A percentile compares a stretch with the other conserved stretches of the same genome.
Conservation (phyloP, 2,888 invertebrate species). For the Galeopsomyia nigrocyanea region DNA sequence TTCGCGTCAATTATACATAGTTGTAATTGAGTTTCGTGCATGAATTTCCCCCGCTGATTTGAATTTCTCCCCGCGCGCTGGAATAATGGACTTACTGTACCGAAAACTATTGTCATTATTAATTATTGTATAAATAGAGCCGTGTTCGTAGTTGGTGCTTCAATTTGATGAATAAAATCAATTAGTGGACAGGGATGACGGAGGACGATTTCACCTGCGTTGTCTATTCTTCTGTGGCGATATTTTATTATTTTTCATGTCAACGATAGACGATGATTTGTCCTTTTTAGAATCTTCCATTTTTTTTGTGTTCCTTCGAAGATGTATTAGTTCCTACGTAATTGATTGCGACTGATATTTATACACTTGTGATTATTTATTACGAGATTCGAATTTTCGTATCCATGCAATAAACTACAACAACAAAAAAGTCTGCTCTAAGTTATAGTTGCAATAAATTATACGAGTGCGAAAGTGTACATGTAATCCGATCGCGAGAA, state of each 20-base stretch:
- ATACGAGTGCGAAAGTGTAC: constrained; percentile 7
- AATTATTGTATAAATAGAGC: constrained; percentile 11
- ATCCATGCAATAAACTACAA: constrained; percentile 3
- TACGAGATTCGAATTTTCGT: background rate
- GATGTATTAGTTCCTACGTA: constrained; percentile 19
- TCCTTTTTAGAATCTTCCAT: background rate
- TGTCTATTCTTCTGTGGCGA: too few species aligned
- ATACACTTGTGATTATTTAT: constrained; percentile 3
- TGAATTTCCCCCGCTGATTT: too few species aligned
- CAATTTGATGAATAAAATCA: background rate
- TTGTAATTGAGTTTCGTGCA: too few species aligned
- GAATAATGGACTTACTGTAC: too few species aligned
- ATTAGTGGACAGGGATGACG: too few species aligned
- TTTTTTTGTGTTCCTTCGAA: background rate
- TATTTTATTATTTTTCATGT: too few species aligned
- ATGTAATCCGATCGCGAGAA: constrained; percentile 16
- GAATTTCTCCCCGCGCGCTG: too few species aligned
- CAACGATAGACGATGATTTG: too few species aligned
- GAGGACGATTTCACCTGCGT: too few species aligned
- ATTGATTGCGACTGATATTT: constrained; percentile 14
- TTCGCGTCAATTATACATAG: background rate
- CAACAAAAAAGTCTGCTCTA: too few species aligned
- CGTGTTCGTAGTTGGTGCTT: constrained; percentile 17
- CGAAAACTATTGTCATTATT: background rate
- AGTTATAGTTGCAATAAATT: too few species aligned